Evolutionary conservation across 2,888 invertebrate genomes (phyloP).

Genomic region (Polyommatus icarus): DNA sequence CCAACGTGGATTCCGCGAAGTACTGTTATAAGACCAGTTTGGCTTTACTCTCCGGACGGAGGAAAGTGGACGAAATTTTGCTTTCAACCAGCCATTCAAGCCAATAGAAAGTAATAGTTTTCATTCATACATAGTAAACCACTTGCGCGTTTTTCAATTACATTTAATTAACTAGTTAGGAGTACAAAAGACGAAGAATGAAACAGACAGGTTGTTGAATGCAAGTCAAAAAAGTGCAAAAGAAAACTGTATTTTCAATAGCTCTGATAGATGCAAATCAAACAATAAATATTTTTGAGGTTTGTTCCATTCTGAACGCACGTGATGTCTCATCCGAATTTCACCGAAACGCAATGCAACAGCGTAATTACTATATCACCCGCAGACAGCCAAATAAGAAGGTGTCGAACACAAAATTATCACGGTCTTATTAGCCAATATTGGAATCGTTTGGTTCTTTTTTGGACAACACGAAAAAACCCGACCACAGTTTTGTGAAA

Average conservation of each 20-base stretch:
- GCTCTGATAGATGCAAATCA: background rate
- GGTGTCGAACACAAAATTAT: conserved; percentile 18
- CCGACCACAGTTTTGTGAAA: conserved; percentile 22
- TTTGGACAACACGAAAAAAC: conserved; percentile 27
- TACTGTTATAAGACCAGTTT: conserved; percentile 76
- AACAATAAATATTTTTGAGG: background rate
- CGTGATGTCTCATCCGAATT: conserved; percentile 1
- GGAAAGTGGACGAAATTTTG: conserved; percentile 78
- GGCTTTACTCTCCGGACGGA: conserved; percentile 64
- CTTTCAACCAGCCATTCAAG: conserved; percentile 66
- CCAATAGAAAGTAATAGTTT: conserved; percentile 73
- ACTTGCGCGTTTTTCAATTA: conserved; percentile 27
- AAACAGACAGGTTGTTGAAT: background rate
- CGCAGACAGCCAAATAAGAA: conserved; percentile 13
- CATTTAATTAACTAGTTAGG: conserved; percentile 33
- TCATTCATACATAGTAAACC: conserved; percentile 45
- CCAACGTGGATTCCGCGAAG: conserved; percentile 48
- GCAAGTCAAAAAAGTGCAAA: background rate
- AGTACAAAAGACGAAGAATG: conserved; percentile 31
- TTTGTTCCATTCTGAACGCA: background rate
- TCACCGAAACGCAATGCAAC: background rate
- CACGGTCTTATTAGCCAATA: conserved; percentile 22
- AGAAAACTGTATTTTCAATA: background rate
- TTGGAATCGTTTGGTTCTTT: conserved; percentile 7
- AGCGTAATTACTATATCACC: conserved; percentile 19